Evolutionary conservation across 2,113 vertebrate species (phyloP).

Genomic region (Ictidomys tridecemlineatus): DNA sequence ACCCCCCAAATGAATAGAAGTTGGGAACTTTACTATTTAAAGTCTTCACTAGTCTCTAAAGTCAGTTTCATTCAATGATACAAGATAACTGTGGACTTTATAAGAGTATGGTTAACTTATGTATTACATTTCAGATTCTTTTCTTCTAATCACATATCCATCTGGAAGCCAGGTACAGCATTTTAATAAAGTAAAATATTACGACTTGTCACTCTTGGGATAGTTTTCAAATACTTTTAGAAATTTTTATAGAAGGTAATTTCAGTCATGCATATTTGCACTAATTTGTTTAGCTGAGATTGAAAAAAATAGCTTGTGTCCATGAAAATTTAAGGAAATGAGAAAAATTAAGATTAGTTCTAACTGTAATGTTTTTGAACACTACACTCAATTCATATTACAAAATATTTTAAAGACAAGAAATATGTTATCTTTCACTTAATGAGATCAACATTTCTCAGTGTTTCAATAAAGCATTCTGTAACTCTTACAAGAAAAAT

Average conservation of each 20-base stretch:
- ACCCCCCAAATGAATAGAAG: background rate
- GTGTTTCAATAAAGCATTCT: background rate
- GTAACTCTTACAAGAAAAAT: background rate
- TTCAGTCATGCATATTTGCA: constrained; percentile 66
- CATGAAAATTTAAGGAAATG: constrained; percentile 61
- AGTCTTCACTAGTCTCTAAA: constrained; percentile 21
- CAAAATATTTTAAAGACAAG: constrained; percentile 69
- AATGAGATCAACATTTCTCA: constrained; percentile 64
- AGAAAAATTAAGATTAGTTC: constrained; percentile 68
- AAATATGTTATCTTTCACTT: constrained; percentile 64
- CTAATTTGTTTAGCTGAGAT: constrained; percentile 72
- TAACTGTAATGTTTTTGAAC: constrained; percentile 55
- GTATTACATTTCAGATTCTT: constrained; percentile 27
- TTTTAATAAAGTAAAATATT: constrained; percentile 69
- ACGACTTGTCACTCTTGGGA: constrained; percentile 33
- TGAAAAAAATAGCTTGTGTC: constrained; percentile 63
- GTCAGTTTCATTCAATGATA: constrained; percentile 1
- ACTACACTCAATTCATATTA: background rate
- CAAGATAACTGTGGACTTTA: constrained; percentile 42
- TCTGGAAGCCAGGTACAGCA: constrained; percentile 55
- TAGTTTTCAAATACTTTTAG: constrained; percentile 68
- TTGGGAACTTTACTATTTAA: background rate
- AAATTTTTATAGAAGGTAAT: constrained; percentile 68
- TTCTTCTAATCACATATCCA: constrained; percentile 45
- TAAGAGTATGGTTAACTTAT: constrained; percentile 22